These are phyloP conservation scores for Anthopleura xanthogrammica DNA, from an alignment of 92 coral and sea anemone species.

Conservation along the genomic window DNA sequence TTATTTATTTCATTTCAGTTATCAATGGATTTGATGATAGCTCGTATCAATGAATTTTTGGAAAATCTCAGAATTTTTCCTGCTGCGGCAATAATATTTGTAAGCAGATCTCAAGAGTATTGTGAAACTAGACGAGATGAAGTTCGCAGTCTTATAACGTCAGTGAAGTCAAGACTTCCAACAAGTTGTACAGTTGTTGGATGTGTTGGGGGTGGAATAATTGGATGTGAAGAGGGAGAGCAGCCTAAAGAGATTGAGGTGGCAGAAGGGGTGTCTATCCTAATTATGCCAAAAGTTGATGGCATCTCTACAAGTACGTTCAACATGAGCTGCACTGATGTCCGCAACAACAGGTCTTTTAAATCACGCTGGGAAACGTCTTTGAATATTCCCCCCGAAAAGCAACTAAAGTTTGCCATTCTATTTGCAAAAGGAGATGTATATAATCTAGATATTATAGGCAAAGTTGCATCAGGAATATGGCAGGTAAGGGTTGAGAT, in stretches of 20 bases:
- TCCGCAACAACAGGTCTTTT: conserved; percentile 66
- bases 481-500: conserved; percentile 60
- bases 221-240: conserved; percentile 73
- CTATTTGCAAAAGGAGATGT: conserved; percentile 74
- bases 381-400: conserved; percentile 63
- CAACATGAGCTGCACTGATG: conserved; percentile 77
- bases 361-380: conserved; percentile 81
- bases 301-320: conserved; percentile 73
- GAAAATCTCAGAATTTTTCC: conserved; percentile 75
- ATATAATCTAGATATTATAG: conserved; percentile 72
- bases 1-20: conserved; percentile 39
- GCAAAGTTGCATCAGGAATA: conserved; percentile 82
- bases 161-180: conserved; percentile 68
- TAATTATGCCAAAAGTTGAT: conserved; percentile 86
- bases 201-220: conserved; percentile 73
- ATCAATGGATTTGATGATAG: conserved; percentile 75
- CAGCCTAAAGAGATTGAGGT: conserved; percentile 66
- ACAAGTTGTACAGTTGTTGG: conserved; percentile 73
- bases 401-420: conserved; percentile 76
- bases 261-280: conserved; percentile 71
- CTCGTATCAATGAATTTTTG: conserved; percentile 66
- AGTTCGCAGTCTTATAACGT: conserved; percentile 58
- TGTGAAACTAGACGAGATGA: conserved; percentile 67
- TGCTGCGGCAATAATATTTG: conserved; percentile 71
- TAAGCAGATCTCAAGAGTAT: conserved; percentile 67